Percentiles rank a stretch among this genome's conserved stretches.
Evolutionary conservation across 2,888 invertebrate species (phyloP).

Genomic region (Syrphus vitripennis): DNA sequence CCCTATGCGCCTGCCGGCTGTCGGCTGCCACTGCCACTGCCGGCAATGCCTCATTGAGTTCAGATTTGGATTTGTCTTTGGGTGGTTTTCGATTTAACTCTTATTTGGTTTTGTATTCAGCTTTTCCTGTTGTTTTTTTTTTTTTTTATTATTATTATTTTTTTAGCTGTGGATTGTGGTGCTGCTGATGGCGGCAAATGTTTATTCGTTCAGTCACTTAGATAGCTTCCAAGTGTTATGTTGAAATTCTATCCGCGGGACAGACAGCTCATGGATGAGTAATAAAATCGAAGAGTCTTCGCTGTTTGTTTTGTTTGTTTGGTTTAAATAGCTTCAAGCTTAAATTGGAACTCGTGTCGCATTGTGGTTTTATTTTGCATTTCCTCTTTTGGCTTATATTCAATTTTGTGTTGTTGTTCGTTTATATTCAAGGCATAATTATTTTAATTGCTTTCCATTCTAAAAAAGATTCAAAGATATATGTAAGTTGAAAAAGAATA

Average conservation of each 20-base stretch:
- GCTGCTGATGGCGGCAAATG: constrained; percentile 53
- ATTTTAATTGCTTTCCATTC: constrained; percentile 49
- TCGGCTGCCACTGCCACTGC: not conserved
- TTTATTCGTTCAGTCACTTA: constrained; percentile 63
- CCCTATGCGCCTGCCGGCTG: constrained; percentile 18
- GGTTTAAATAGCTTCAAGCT: not conserved
- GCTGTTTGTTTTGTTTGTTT: constrained; percentile 30
- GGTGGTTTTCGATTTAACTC: constrained; percentile 47
- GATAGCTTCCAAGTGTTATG: constrained; percentile 65
- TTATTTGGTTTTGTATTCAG: constrained; percentile 21
- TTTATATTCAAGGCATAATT: constrained; percentile 17
- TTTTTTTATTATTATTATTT: not conserved
- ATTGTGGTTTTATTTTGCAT: constrained; percentile 47
- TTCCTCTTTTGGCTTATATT: constrained; percentile 31
- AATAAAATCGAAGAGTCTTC: constrained; percentile 28
- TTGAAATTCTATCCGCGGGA: constrained; percentile 58
- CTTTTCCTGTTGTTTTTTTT: constrained; percentile 14
- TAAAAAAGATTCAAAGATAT: constrained; percentile 3
- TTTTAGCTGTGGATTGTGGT: constrained; percentile 9
- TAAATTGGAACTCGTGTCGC: constrained; percentile 48
- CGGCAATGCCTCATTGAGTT: constrained; percentile 36
- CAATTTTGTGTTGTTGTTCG: not conserved
- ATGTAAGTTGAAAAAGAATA: not conserved
- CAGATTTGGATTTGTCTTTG: constrained; percentile 55
- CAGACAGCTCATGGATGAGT: constrained; percentile 40